Conservation (phyloP, 2,113 vertebrate genomes). For the Cochlearius cochlearius region DNA sequence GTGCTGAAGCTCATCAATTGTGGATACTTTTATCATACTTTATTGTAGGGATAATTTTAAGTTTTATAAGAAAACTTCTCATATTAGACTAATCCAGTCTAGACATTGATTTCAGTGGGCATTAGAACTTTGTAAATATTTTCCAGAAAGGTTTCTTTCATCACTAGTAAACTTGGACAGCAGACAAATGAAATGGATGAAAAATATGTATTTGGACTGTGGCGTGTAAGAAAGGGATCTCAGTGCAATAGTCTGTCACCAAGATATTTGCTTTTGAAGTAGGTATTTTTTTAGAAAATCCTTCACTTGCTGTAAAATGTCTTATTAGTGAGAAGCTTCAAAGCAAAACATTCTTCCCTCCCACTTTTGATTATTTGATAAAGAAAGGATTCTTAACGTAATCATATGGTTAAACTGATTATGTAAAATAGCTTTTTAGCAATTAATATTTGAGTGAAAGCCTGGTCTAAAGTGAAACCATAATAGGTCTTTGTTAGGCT, state of each 20-base stretch:
- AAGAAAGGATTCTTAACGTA: slow-evolving; percentile 31
- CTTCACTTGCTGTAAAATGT: neutral
- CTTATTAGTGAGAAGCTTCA: slow-evolving; percentile 11
- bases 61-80: neutral
- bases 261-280: slow-evolving; percentile 1
- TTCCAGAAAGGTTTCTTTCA: slow-evolving; percentile 44
- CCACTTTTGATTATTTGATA: slow-evolving; percentile 39
- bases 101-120: neutral
- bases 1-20: neutral
- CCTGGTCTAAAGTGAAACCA: slow-evolving; percentile 1
- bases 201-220: slow-evolving; percentile 3
- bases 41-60: neutral
- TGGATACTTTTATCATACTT: neutral
- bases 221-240: neutral
- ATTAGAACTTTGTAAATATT: neutral
- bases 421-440: slow-evolving; percentile 52
- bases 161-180: slow-evolving; percentile 27
- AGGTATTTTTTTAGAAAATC: neutral
- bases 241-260: neutral
- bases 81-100: neutral
- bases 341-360: slow-evolving; percentile 12
- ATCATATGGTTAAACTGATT: slow-evolving; percentile 37
- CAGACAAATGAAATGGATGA: slow-evolving; percentile 33
- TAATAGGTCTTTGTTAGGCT: neutral
- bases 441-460: slow-evolving; percentile 47